Base-by-base conservation (phyloP, 2,888 invertebrate species). In the Agapetus fuscipes region DNA sequence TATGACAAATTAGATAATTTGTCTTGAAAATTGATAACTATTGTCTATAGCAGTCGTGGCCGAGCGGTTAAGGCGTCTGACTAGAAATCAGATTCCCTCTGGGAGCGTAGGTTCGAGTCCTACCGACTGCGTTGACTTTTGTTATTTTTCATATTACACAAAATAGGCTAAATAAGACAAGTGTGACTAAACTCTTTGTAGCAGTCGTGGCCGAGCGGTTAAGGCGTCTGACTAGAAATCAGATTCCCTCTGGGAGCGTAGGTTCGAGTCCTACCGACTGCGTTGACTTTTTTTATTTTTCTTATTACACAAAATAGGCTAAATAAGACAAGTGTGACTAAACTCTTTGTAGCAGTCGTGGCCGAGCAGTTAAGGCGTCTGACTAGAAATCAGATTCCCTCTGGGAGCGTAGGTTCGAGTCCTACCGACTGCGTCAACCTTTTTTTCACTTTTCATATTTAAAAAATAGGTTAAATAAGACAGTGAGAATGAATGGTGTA, bases 61-160 rank as follows among this genome's bases (percentile, higher is more conserved):
- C 80, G 81, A 82, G 82, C 79, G 82, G 82, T 82, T 82, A 82
- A 82, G 81, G 82, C 82, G 82, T 81, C 80, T 82, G 82, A 82
- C 82, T 83, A 78, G 82, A 82, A 82, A 82, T 82, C 82, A 81
- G 81, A 81, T 83, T 83, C 82, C 82, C 82, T 83, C 80, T 83
- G 82, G 82, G 82, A 82, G 83, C 83, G 82, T 81, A 83, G 82
- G 83, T 83, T 83, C 83, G 82, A 83, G 80, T 83, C 82, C 82
- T 83, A 80, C 82, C 80, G 80, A 77, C 82, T 81, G 82, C 82
- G 83, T n/a, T n/a, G n/a, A n/a, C n/a, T n/a, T n/a, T n/a, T n/a
- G n/a, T n/a, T n/a, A n/a, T n/a, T n/a, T n/a, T n/a, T n/a, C n/a
- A n/a, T n/a, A n/a, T n/a, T n/a, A n/a, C n/a, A n/a, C n/a, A n/a